Percentiles rank a stretch among this genome's conserved stretches.
These are phyloP conservation scores for Patella vulgata DNA, from an alignment of 1,140 invertebrate species.

Conservation along the genomic window DNA sequence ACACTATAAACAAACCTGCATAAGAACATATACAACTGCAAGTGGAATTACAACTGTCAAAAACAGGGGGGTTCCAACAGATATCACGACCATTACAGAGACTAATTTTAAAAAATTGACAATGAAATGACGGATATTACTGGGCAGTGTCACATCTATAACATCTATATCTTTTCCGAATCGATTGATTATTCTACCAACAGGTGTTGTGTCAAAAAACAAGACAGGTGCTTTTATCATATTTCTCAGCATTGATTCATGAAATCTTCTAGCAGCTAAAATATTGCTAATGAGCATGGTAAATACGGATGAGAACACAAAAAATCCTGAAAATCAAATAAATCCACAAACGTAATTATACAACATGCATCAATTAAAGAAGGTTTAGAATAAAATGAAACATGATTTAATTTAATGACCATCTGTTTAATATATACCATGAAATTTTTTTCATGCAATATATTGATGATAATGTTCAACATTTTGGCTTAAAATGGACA, in stretches of 20 bases:
- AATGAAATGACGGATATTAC: too few species aligned
- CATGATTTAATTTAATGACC: too few species aligned
- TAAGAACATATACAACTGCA: conserved; percentile 86
- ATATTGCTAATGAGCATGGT: neutral
- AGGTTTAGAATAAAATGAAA: too few species aligned
- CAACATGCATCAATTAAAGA: neutral
- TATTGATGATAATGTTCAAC: too few species aligned
- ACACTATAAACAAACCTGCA: too few species aligned
- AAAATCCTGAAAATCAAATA: neutral
- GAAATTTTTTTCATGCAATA: too few species aligned
- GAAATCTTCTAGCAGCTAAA: conserved; percentile 81
- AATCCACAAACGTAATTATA: neutral
- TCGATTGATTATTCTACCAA: conserved; percentile 73
- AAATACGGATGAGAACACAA: neutral
- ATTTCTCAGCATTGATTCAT: conserved; percentile 78
- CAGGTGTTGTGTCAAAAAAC: conserved; percentile 76
- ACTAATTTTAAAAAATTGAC: too few species aligned
- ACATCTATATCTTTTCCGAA: conserved; percentile 71
- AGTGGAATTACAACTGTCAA: conserved; percentile 85
- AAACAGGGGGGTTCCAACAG: conserved; percentile 76
- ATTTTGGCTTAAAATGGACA: too few species aligned
- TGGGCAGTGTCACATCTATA: conserved; percentile 61
- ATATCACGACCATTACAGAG: conserved; percentile 43
- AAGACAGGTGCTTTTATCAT: conserved; percentile 68
- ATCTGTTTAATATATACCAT: too few species aligned